Conservation (phyloP, 1,140 invertebrate genomes). For the Augochlora pura region DNA sequence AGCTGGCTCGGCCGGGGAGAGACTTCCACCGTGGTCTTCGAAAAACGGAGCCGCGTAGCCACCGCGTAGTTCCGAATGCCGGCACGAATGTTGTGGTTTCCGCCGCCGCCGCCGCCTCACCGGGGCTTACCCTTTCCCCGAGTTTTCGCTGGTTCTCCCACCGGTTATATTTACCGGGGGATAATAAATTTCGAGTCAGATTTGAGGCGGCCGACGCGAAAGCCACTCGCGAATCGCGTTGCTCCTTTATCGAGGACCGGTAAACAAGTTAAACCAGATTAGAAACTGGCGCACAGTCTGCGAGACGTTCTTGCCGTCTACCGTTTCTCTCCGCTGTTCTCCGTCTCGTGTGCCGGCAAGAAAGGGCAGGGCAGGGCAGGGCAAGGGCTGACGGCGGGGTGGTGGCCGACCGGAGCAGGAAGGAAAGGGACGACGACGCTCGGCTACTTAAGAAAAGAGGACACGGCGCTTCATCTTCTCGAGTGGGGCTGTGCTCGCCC, state of each 20-base stretch:
- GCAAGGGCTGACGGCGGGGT: not conserved
- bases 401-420: constrained; percentile 17
- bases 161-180: constrained; percentile 59
- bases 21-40: constrained; percentile 19
- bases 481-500: constrained; percentile 65
- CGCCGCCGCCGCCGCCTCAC: no score
- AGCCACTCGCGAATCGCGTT: constrained; percentile 59
- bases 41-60: constrained; percentile 33
- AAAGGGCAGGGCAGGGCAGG: not conserved
- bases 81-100: constrained; percentile 28
- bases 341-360: not conserved
- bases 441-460: constrained; percentile 52
- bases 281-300: constrained; percentile 56
- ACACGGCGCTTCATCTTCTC: constrained; percentile 75
- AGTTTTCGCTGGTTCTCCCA: constrained; percentile 7
- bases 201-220: constrained; percentile 50
- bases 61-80: constrained; percentile 44
- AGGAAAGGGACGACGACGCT: not conserved
- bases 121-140: not conserved
- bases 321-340: not conserved
- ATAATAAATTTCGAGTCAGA: constrained; percentile 72
- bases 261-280: constrained; percentile 78
- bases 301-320: constrained; percentile 31
- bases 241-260: constrained; percentile 70
- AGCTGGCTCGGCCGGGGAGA: not conserved